phyloP scores from a whole-genome alignment of 2,888 invertebrate genomes.

The Stegophylla sp. region DNA sequence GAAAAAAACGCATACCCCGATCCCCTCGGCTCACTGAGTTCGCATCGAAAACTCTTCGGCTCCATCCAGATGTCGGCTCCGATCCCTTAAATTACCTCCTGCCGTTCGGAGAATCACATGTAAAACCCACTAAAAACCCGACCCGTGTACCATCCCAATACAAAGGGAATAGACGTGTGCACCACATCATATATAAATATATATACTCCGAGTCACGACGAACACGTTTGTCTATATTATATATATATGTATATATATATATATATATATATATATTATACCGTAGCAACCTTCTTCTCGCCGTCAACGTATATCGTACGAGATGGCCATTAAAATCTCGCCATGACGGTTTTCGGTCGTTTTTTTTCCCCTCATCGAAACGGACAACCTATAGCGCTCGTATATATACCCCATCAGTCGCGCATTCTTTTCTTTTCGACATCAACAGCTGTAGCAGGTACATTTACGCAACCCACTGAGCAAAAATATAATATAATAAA shows the following conservation, averaged over 20 bases:
- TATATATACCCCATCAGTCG: neutral
- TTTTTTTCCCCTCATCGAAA: conserved; percentile 4
- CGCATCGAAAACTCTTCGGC: conserved; percentile 33
- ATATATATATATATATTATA: no score
- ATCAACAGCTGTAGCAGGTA: conserved; percentile 4
- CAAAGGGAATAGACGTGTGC: conserved; percentile 54
- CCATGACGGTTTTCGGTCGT: conserved; percentile 37
- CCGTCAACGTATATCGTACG: neutral
- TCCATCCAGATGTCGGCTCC: conserved; percentile 49
- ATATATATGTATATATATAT: no score
- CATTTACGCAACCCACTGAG: neutral
- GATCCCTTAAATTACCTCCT: conserved; percentile 54
- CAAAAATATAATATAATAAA: neutral
- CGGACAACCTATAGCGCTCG: neutral
- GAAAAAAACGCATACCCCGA: neutral
- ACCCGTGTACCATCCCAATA: neutral
- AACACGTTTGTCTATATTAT: conserved; percentile 4
- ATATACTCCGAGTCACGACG: conserved; percentile 1
- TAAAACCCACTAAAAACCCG: conserved; percentile 22
- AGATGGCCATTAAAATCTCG: conserved; percentile 50
- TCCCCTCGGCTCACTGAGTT: neutral
- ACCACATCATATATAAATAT: neutral
- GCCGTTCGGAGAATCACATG: conserved; percentile 46
- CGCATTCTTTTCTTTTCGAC: neutral
- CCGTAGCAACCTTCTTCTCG: neutral